These are phyloP conservation scores for Drosophila tanythrix DNA, from an alignment of 2,888 invertebrate genomes.

Conservation along the genomic window DNA sequence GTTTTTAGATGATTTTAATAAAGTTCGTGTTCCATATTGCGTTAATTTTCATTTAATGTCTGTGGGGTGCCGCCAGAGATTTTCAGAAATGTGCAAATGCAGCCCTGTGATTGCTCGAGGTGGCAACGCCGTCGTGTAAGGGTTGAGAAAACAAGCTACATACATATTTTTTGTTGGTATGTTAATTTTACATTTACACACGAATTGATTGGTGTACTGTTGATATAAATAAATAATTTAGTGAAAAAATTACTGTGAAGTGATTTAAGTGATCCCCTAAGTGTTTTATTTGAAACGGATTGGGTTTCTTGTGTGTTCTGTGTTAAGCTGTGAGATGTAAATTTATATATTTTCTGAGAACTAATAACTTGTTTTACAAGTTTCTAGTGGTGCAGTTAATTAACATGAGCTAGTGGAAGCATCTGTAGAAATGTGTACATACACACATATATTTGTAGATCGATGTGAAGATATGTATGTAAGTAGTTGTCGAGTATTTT, in stretches of 20 bases:
- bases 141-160: slow-evolving; percentile 23
- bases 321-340: neutral
- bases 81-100: neutral
- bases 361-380: slow-evolving; percentile 8
- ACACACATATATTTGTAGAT: neutral
- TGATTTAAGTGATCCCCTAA: neutral
- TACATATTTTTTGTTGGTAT: slow-evolving; percentile 28
- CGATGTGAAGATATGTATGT: slow-evolving; percentile 5
- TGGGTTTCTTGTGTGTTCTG: neutral
- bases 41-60: neutral
- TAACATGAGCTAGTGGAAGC: neutral
- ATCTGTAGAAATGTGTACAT: neutral
- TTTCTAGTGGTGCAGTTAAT: slow-evolving; percentile 14
- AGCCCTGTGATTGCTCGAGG: slow-evolving; percentile 7
- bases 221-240: neutral
- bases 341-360: neutral
- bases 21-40: fast-evolving
- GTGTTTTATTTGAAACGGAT: neutral
- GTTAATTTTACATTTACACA: slow-evolving; percentile 10
- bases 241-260: neutral
- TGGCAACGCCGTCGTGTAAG: slow-evolving; percentile 28
- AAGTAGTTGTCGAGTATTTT: neutral
- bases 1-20: neutral
- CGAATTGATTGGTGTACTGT: slow-evolving; percentile 2
- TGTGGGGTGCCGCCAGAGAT: slow-evolving; percentile 8